These are phyloP conservation scores for Ibycter americanus DNA, from an alignment of 2,797 vertebrate species.

Conservation along the genomic window DNA sequence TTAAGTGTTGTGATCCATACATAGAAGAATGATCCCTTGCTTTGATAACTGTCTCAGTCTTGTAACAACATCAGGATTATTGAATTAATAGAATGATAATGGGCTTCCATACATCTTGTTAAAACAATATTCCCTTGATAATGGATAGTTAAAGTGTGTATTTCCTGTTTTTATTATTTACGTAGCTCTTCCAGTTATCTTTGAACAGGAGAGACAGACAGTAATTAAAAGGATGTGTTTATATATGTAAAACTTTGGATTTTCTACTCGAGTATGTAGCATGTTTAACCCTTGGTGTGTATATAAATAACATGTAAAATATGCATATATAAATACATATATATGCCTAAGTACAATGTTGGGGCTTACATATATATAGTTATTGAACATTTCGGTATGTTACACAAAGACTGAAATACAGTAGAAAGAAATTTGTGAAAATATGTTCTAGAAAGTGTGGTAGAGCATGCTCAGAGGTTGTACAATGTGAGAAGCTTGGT, in stretches of 20 bases:
- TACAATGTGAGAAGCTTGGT: neutral
- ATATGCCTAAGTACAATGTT: neutral
- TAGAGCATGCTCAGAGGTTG: neutral
- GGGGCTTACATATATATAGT: neutral
- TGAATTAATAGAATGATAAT: constrained; percentile 46
- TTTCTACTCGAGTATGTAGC: neutral
- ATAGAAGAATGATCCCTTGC: neutral
- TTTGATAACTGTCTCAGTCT: constrained; percentile 40
- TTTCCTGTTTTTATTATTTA: neutral
- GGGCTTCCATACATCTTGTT: constrained; percentile 17
- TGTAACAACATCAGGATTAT: constrained; percentile 48
- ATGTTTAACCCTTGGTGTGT: neutral
- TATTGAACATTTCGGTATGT: neutral
- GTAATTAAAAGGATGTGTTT: neutral
- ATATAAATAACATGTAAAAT: neutral
- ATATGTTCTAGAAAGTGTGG: neutral
- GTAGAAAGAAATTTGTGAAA: neutral
- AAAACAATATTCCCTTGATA: neutral
- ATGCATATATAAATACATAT: neutral
- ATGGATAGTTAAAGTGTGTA: neutral
- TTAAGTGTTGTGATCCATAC: neutral
- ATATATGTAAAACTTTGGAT: rapidly evolving
- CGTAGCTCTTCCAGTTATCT: neutral
- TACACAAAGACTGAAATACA: neutral
- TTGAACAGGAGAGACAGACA: neutral